A percentile compares a stretch with the other conserved stretches of the same genome.
These are phyloP conservation scores for Ganaspis brasiliensis DNA, from an alignment of 2,888 invertebrate genomes.

Conservation along the genomic window DNA sequence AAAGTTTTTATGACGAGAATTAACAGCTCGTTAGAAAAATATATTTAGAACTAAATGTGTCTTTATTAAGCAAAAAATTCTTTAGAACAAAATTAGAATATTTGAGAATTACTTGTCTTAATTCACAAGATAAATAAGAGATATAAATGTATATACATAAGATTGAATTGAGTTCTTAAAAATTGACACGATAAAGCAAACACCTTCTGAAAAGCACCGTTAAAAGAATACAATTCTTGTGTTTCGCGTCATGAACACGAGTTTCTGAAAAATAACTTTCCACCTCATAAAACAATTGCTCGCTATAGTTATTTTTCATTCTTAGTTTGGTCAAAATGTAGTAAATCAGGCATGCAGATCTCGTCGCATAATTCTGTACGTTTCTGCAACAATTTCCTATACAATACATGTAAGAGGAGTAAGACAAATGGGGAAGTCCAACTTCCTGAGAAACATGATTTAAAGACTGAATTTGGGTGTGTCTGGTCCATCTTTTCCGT, in stretches of 20 bases:
- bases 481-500: background rate
- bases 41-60: no score
- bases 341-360: slow-evolving; percentile 14
- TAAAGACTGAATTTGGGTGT: slow-evolving; percentile 20
- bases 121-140: no score
- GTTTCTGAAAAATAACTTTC: slow-evolving; percentile 34
- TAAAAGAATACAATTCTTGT: slow-evolving; percentile 22
- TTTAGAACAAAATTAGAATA: no score
- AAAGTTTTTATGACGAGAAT: no score
- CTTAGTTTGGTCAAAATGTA: background rate
- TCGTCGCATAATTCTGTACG: background rate
- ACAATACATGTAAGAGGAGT: background rate
- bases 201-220: background rate
- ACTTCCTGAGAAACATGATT: slow-evolving; percentile 8
- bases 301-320: slow-evolving; percentile 15
- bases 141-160: background rate
- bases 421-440: slow-evolving; percentile 12
- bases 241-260: slow-evolving; percentile 1
- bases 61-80: no score
- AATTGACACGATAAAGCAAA: background rate
- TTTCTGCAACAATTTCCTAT: background rate
- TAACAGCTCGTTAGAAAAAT: no score
- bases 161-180: background rate
- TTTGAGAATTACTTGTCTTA: no score
- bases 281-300: slow-evolving; percentile 32